Percentiles rank a stretch among this genome's conserved stretches.
phyloP scores from a whole-genome alignment of 2,797 vertebrate genomes.

The Intellagama lesueurii region DNA sequence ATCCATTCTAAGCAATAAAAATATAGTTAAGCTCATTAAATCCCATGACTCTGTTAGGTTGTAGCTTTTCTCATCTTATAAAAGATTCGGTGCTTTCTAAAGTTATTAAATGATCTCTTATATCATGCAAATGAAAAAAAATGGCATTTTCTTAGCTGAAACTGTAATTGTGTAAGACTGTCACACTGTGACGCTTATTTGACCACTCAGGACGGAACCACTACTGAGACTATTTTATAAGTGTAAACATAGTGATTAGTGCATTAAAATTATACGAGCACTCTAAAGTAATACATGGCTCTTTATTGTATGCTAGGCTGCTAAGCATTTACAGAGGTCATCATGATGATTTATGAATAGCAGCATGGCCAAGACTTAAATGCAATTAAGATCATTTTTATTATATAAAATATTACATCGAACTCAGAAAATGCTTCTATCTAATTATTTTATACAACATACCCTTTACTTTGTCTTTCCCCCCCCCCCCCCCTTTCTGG shows the following conservation, averaged over 20 bases:
- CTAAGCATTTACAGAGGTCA: constrained; percentile 42
- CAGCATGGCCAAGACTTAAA: constrained; percentile 43
- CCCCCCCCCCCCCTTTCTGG: constrained; percentile 3
- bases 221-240: constrained; percentile 43
- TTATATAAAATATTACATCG: constrained; percentile 43
- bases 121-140: constrained; percentile 20
- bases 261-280: constrained; percentile 31
- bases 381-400: constrained; percentile 47
- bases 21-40: neutral
- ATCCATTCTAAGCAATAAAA: neutral
- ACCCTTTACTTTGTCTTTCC: neutral
- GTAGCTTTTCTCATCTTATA: constrained; percentile 1
- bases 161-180: constrained; percentile 5
- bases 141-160: constrained; percentile 23
- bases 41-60: neutral
- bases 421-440: constrained; percentile 49
- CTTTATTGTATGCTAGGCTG: constrained; percentile 25
- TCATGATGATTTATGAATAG: constrained; percentile 33
- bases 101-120: constrained; percentile 15
- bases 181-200: neutral
- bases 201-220: neutral
- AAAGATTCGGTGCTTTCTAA: neutral
- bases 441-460: constrained; percentile 48
- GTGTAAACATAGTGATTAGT: constrained; percentile 36
- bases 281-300: constrained; percentile 45